Percentiles rank a stretch among this genome's conserved stretches.
Conservation (phyloP, 2,113 vertebrate species). For the Naja naja region DNA sequence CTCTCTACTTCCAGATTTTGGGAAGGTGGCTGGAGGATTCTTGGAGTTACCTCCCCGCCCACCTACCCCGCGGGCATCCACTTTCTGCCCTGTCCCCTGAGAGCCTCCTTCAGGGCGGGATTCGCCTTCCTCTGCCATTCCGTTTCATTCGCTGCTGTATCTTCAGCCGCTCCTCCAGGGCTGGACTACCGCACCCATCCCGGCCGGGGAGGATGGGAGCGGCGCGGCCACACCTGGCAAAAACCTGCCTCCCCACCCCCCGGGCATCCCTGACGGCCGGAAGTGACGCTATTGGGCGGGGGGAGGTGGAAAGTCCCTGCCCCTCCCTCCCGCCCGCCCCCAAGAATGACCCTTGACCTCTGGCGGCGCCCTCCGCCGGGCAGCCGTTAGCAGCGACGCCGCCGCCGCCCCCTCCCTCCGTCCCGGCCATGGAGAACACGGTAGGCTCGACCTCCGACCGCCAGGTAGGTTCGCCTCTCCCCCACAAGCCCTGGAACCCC, state of each 20-base stretch:
- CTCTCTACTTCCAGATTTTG: no score
- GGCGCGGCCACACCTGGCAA: no score
- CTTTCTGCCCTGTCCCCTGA: no score
- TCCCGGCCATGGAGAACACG: not conserved
- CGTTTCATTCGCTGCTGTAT: no score
- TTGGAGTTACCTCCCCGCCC: no score
- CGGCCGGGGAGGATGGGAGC: not conserved
- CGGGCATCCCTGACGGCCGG: not conserved
- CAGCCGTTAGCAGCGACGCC: not conserved
- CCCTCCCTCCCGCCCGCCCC: not conserved
- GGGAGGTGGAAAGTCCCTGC: not conserved
- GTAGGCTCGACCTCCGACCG: fast-evolving
- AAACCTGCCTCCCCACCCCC: not conserved
- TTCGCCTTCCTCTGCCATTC: no score
- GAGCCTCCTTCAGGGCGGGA: no score
- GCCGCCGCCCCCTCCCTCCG: no score
- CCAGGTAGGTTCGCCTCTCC: not conserved
- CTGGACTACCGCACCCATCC: not conserved
- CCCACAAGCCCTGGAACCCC: not conserved
- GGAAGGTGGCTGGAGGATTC: no score
- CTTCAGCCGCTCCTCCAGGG: not conserved
- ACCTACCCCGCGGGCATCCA: no score
- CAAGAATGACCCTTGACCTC: not conserved
- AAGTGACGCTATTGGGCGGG: not conserved
- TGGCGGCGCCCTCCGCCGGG: not conserved